Conservation (phyloP, 2,797 vertebrate species). For the Schizopygopsis pylzovi region DNA sequence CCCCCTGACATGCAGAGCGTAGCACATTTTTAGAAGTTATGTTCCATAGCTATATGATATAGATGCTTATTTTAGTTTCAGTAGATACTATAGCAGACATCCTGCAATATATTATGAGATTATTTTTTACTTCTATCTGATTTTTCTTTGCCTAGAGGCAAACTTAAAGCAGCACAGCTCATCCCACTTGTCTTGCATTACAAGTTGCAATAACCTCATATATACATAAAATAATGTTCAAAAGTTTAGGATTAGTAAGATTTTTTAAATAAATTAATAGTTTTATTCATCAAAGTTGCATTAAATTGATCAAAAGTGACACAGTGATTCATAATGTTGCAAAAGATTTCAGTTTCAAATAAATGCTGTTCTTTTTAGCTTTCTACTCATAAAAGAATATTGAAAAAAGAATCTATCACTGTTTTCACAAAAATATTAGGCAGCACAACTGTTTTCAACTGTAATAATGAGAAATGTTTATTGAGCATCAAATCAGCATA, state of each 20-base stretch:
- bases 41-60: background rate
- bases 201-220: background rate
- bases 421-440: background rate
- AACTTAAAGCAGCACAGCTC: background rate
- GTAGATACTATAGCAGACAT: constrained; percentile 1
- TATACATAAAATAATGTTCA: background rate
- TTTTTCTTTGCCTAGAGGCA: background rate
- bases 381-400: background rate
- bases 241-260: background rate
- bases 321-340: background rate
- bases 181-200: background rate
- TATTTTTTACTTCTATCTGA: background rate
- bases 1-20: background rate
- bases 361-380: background rate
- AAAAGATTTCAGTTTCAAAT: background rate
- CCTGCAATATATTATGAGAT: constrained; percentile 2
- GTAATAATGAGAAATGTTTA: background rate
- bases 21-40: background rate
- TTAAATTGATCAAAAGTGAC: background rate
- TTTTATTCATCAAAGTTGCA: background rate
- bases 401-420: background rate
- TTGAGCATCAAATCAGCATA: background rate
- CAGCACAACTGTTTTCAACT: background rate
- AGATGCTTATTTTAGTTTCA: background rate
- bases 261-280: background rate